Percentiles rank a stretch among this genome's conserved stretches.
phyloP scores from a whole-genome alignment of 2,888 invertebrate genomes.

The Tenthredo amoena region DNA sequence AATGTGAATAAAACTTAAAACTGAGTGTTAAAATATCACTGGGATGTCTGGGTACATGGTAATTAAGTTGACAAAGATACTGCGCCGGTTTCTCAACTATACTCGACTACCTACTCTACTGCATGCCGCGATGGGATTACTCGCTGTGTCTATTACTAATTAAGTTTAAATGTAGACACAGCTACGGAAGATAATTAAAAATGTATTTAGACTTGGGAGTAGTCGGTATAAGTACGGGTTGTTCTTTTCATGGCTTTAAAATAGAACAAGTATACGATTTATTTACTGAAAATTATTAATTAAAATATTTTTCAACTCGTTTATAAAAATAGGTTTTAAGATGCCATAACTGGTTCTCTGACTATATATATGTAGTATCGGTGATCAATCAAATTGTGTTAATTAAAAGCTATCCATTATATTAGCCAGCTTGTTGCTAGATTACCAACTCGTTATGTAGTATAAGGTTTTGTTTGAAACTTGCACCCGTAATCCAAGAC shows the following conservation, averaged over 20 bases:
- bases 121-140: conserved; percentile 1
- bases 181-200: conserved; percentile 40
- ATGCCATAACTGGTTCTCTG: background rate
- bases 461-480: conserved; percentile 44
- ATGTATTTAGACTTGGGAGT: background rate
- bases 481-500: conserved; percentile 49
- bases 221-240: background rate
- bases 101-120: conserved; percentile 10
- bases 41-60: background rate
- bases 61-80: conserved; percentile 16
- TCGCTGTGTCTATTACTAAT: conserved; percentile 33
- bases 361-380: background rate
- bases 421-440: conserved; percentile 36
- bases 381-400: conserved; percentile 47
- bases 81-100: background rate
- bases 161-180: background rate
- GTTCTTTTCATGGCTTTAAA: background rate
- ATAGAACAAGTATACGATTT: background rate
- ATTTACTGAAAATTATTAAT: conserved; percentile 18
- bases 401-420: conserved; percentile 50
- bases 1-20: background rate
- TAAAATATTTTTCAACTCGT: background rate
- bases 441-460: conserved; percentile 46
- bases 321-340: background rate
- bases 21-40: background rate